Percentiles rank a stretch among this genome's conserved stretches.
These are phyloP conservation scores for Thunnus maccoyii DNA, from an alignment of 2,113 vertebrate species.

Conservation along the genomic window DNA sequence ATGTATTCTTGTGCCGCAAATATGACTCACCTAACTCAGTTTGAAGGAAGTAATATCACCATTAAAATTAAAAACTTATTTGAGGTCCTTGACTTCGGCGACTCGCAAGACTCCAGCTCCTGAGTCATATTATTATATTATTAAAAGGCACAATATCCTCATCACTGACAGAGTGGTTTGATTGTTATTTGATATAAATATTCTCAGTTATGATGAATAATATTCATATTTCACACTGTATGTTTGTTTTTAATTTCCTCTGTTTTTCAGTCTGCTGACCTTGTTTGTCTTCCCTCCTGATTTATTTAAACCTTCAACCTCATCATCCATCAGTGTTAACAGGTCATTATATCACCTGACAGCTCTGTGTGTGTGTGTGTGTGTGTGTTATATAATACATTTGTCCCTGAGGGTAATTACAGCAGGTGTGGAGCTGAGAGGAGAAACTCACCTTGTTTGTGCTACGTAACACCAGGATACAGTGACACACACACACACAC, in stretches of 20 bases:
- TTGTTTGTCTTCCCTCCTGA: slow-evolving; percentile 6
- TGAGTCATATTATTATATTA: no score
- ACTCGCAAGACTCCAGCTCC: no score
- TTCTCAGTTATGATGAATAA: no score
- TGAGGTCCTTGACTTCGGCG: no score
- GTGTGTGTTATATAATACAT: slow-evolving; percentile 29
- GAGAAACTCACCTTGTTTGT: slow-evolving; percentile 52
- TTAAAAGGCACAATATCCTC: no score
- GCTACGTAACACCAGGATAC: slow-evolving; percentile 25
- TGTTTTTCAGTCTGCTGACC: background rate
- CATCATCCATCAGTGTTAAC: slow-evolving; percentile 23
- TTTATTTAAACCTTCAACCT: slow-evolving; percentile 29
- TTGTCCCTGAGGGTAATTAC: slow-evolving; percentile 56
- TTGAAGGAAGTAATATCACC: no score
- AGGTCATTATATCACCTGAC: slow-evolving; percentile 41
- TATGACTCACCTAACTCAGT: no score
- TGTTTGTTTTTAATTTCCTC: background rate
- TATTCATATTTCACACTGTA: no score
- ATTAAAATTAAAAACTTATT: no score
- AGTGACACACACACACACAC: slow-evolving; percentile 17
- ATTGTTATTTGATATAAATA: no score
- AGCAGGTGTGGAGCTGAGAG: slow-evolving; percentile 56
- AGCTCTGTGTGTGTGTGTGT: background rate
- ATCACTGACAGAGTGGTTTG: no score
- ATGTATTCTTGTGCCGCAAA: no score